Evolutionary conservation across 2,797 vertebrate species (phyloP), one percentile per base, ranked within the genome.

Genomic region (Cossypha dichroa): DNA sequence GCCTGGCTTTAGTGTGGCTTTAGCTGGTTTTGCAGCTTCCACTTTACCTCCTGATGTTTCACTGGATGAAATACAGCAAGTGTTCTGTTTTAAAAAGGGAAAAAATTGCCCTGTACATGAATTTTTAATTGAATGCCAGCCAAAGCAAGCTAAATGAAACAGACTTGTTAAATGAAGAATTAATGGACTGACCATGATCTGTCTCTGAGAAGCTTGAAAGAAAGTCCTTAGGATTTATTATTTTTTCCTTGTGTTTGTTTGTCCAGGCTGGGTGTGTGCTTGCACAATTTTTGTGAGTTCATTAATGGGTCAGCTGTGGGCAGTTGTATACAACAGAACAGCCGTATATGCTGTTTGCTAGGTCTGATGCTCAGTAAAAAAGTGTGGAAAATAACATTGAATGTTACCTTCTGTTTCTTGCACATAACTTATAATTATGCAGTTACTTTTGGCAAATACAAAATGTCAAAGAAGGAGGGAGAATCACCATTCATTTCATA

Each of bases 391-490:
- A 92, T 90, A 94, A 81, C 79, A 85, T 11, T 86, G 90, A 97
- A 97, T 92, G 92, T 95, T 96, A 94, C 93, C 95, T 94, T 96
- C 92, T 96, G 94, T 90, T 94, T 96, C 93, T 76, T 46, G 74
- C 85, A 74, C 40, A 66, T 76, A 97, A 79, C 80, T 96, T 95
- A 34, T 59, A 94, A 95, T 95, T 86, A 92, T 90, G 90, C 73
- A 79, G 93, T 85, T 97, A 95, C 92, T 95, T 96, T 96, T 95
- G 90, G 93, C 88, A 93, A 69, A 67, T 76, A 72, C 10, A 67
- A 95, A 96, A 96, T 96, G 93, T 96, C 95, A 94, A 75, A 77
- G 81, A 33, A 74, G 81, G 73, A 86, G 73, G 54, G 36, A 96
- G 63, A 45, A 82, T 87, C 77, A 70, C 92, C 83, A 60, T 96